Evolutionary conservation across 2,888 invertebrate species (phyloP), one percentile per base, ranked within the genome.

Genomic region (Mechanitis mazaeus): DNA sequence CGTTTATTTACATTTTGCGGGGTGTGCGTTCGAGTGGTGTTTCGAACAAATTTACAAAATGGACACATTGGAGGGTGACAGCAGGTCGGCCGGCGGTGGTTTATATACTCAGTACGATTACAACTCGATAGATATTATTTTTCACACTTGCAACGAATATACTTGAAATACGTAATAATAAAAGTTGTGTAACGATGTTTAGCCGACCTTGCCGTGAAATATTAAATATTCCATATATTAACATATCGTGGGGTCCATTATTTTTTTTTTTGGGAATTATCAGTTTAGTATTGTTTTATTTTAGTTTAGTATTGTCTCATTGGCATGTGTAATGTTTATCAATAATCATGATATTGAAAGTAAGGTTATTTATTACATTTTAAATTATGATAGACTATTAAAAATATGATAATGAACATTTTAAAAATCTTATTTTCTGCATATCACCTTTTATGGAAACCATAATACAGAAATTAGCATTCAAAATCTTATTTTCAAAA

Each of bases 1-100:
- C 72, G 84, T 89, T 87, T 88, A 88, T 88, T 88, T 89, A 88
- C 87, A 84, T 88, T 83, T 77, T 74, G 77, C 74, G 74, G 75
- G 74, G 74, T 77, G 79, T 77, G 73, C 74, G 75, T 76, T 76
- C 70, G 76, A 78, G 73, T 73, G 72, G 76, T 80, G 78, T 82
- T 77, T 75, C 75, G 73, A 75, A 81, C 82, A 83, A 84, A 83
- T 85, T 85, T 75, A 81, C 82, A 83, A 84, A 83, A 85, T 85
- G 86, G 86, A 82, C 81, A 83, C 80, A 81, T 77, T 81, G 75
- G 76, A 76, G 72, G 79, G 65, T 80, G 83, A 79, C 79, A 79
- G 80, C 78, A 77, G 76, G 75, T 79, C 72, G 79, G 75, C 71
- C 77, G 78, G 76, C 73, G 77, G 78, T 72, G 67, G 76, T 75